These are phyloP conservation scores for Nerophis ophidion DNA, from an alignment of 2,113 vertebrate species.

Conservation along the genomic window DNA sequence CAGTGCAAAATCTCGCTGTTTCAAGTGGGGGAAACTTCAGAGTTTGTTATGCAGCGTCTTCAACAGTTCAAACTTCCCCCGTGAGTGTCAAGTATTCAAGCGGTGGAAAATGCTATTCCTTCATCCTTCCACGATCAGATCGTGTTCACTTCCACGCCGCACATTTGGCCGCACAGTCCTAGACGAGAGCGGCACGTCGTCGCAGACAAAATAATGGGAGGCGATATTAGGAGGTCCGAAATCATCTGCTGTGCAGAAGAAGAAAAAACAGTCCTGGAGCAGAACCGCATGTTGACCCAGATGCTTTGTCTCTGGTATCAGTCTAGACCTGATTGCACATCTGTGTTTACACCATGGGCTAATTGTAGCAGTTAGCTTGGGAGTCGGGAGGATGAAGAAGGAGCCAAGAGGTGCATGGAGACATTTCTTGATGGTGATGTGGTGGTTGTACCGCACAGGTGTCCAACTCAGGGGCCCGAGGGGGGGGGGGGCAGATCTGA, in stretches of 20 bases:
- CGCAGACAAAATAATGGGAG: conserved; percentile 32
- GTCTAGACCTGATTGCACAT: conserved; percentile 59
- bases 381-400: conserved; percentile 32
- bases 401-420: no score
- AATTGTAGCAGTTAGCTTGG: conserved; percentile 48
- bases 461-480: no score
- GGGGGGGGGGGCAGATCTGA: no score
- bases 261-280: conserved; percentile 15
- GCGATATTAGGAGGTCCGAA: conserved; percentile 32
- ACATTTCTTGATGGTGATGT: no score
- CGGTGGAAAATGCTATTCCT: conserved; percentile 5
- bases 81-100: no score
- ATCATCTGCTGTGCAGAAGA: conserved; percentile 34
- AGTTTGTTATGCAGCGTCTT: neutral
- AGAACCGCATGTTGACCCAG: conserved; percentile 27
- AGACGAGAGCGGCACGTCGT: conserved; percentile 33
- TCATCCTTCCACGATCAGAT: conserved; percentile 45
- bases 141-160: conserved; percentile 49
- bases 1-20: neutral
- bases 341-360: conserved; percentile 53
- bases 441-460: no score
- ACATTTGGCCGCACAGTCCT: conserved; percentile 40
- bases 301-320: conserved; percentile 52
- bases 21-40: neutral
- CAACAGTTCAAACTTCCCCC: neutral